Percentiles rank a stretch among this genome's conserved stretches.
Evolutionary conservation across 92 coral and sea anemone species (phyloP).

Genomic region (Zoanthus solanderi): DNA sequence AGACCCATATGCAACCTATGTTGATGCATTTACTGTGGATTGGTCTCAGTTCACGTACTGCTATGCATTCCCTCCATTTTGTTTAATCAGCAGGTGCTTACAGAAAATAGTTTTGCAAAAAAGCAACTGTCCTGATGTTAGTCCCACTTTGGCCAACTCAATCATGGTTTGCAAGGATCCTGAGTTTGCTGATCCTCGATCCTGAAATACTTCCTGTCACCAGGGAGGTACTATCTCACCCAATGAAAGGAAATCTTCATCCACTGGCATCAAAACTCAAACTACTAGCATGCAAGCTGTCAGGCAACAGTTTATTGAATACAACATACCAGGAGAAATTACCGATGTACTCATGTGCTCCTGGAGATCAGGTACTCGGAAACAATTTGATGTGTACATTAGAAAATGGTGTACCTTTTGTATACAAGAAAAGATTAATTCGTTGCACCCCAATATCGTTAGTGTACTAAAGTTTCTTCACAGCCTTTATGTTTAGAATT

Average conservation of each 20-base stretch:
- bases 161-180: constrained; percentile 48
- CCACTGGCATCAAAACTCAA: constrained; percentile 47
- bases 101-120: constrained; percentile 10
- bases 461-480: constrained; percentile 48
- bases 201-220: constrained; percentile 25
- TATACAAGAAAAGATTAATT: constrained; percentile 26
- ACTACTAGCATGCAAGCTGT: constrained; percentile 25
- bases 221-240: constrained; percentile 27
- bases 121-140: constrained; percentile 28
- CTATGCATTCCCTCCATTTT: constrained; percentile 16
- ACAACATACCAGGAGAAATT: not conserved
- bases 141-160: constrained; percentile 55
- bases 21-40: constrained; percentile 49
- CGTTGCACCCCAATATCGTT: constrained; percentile 57
- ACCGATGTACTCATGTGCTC: constrained; percentile 57
- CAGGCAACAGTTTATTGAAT: constrained; percentile 5
- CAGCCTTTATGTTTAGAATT: not conserved
- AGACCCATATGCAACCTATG: constrained; percentile 44
- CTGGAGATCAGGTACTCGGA: not conserved
- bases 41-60: constrained; percentile 41
- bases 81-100: too few species aligned
- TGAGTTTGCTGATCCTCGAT: constrained; percentile 39
- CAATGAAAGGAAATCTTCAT: constrained; percentile 42
- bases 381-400: constrained; percentile 18
- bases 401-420: not conserved